phyloP scores from a whole-genome alignment of 2,113 vertebrate species.

The Brienomyrus brachyistius region DNA sequence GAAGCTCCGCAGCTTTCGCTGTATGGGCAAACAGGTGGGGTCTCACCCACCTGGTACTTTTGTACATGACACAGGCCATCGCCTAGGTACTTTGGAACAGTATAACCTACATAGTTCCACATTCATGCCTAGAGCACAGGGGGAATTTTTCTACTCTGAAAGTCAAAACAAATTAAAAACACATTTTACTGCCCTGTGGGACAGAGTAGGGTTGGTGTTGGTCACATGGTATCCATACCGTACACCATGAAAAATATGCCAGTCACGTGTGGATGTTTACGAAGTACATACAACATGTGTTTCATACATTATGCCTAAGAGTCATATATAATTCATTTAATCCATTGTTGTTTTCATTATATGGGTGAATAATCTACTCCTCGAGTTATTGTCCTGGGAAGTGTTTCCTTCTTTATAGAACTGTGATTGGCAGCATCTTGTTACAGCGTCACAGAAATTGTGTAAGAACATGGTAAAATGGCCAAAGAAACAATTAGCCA shows the following conservation, averaged over 20 bases:
- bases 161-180: neutral
- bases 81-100: neutral
- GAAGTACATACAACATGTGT: neutral
- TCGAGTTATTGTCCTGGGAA: neutral
- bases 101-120: neutral
- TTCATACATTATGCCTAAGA: neutral
- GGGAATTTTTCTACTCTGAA: neutral
- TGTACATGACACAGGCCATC: neutral
- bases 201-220: neutral
- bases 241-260: neutral
- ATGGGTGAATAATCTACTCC: neutral
- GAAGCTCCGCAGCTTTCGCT: neutral
- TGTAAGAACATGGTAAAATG: neutral
- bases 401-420: neutral
- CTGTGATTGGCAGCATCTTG: neutral
- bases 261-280: neutral
- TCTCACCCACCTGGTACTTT: neutral
- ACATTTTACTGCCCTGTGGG: neutral
- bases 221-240: neutral
- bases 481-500: neutral
- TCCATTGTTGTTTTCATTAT: neutral
- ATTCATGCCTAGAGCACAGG: neutral
- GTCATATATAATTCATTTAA: neutral
- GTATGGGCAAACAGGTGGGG: neutral
- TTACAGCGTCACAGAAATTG: neutral